A percentile compares a stretch with the other conserved stretches of the same genome.
phyloP scores from a whole-genome alignment of 2,888 invertebrate species.

The Mellilla xanthometata region DNA sequence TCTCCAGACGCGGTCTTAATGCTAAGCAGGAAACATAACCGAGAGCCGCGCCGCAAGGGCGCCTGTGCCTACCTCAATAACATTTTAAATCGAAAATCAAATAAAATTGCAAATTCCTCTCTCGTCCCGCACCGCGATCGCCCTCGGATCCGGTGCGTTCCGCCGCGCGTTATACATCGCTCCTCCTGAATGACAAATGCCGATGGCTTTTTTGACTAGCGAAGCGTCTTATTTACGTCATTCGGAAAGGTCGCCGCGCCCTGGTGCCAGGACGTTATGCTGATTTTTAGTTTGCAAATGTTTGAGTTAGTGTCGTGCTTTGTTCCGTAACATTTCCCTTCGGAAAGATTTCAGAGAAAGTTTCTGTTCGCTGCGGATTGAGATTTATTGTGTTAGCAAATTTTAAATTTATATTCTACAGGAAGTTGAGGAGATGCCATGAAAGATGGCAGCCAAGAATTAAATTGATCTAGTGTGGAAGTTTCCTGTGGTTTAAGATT shows the following conservation, averaged over 20 bases:
- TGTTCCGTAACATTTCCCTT: neutral
- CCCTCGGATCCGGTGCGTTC: constrained; percentile 38
- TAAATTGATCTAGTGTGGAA: no score
- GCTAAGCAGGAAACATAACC: constrained; percentile 8
- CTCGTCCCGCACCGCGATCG: constrained; percentile 32
- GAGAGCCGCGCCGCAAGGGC: constrained; percentile 29
- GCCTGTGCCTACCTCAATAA: constrained; percentile 43
- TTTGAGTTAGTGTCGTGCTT: constrained; percentile 10
- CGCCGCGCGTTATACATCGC: constrained; percentile 45
- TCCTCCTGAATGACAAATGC: constrained; percentile 59
- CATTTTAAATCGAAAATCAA: constrained; percentile 54
- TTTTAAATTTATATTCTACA: no score
- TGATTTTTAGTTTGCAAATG: constrained; percentile 18
- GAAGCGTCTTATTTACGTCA: constrained; percentile 46
- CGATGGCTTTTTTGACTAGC: constrained; percentile 57
- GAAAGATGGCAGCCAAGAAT: no score
- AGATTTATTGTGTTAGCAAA: neutral
- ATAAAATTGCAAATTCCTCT: constrained; percentile 57
- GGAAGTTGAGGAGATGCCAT: no score
- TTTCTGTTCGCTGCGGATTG: neutral
- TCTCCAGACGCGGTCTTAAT: constrained; percentile 5
- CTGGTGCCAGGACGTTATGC: constrained; percentile 18
- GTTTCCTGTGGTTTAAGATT: no score
- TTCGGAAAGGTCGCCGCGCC: constrained; percentile 22
- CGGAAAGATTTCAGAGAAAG: neutral